phyloP scores from a whole-genome alignment of 2,113 vertebrate genomes.

The Nestor notabilis region DNA sequence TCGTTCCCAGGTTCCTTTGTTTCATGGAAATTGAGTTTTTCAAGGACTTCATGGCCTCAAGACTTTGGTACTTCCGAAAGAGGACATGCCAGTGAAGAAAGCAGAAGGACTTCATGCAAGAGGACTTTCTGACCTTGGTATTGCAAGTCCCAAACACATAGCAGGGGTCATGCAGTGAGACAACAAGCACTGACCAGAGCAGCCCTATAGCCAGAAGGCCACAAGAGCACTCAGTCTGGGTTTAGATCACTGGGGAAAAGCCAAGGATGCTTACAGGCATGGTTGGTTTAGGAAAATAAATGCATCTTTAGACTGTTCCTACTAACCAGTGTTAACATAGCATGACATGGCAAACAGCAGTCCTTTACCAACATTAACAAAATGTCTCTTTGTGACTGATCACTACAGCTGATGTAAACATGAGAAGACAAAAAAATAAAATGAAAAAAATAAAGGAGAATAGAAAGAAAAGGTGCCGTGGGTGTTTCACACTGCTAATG shows the following conservation, averaged over 20 bases:
- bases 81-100: neutral
- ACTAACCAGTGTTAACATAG: neutral
- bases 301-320: neutral
- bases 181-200: neutral
- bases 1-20: fast-evolving
- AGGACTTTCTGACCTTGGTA: neutral
- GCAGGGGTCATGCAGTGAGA: neutral
- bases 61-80: neutral
- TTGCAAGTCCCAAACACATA: neutral
- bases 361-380: neutral
- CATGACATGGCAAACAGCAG: neutral
- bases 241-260: neutral
- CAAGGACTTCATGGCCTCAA: neutral
- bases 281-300: neutral
- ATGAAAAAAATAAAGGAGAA: neutral
- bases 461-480: neutral
- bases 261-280: neutral
- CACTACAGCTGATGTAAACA: neutral
- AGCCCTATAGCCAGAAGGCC: neutral
- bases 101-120: neutral
- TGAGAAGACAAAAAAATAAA: neutral
- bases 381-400: neutral
- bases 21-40: neutral
- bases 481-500: neutral
- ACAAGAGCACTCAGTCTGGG: neutral